Percentiles rank a stretch among this genome's conserved stretches.
These are phyloP conservation scores for Drosophila nasuta DNA, from an alignment of 1,140 invertebrate species.

Conservation along the genomic window DNA sequence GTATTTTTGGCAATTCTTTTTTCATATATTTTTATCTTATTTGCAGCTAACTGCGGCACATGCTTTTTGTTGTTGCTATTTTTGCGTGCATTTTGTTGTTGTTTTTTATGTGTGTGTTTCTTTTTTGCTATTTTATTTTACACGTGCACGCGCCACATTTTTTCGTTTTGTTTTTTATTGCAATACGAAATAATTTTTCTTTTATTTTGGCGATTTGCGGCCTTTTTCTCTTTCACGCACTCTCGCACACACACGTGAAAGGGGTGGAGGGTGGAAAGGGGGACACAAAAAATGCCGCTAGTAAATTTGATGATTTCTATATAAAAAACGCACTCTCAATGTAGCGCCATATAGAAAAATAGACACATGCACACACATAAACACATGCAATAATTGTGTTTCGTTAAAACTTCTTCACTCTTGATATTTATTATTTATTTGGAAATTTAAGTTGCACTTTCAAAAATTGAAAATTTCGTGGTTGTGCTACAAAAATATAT, in stretches of 20 bases:
- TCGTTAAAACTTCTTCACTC: constrained; percentile 2
- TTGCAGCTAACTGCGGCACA: constrained; percentile 59
- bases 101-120: constrained; percentile 19
- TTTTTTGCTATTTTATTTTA: constrained; percentile 46
- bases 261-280: constrained; percentile 6
- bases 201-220: constrained; percentile 31
- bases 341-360: constrained; percentile 9
- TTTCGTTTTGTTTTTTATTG: constrained; percentile 1
- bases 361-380: constrained; percentile 20
- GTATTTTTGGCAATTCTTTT: constrained; percentile 47
- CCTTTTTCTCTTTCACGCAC: constrained; percentile 24
- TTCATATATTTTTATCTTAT: constrained; percentile 1
- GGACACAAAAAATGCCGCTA: constrained; percentile 40
- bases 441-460: constrained; percentile 33
- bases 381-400: constrained; percentile 45
- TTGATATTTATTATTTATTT: constrained; percentile 5
- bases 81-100: constrained; percentile 46
- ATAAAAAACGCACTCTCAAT: constrained; percentile 36
- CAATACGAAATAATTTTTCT: not conserved
- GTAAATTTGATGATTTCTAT: constrained; percentile 25
- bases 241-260: constrained; percentile 21
- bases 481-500: constrained; percentile 21
- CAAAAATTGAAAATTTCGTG: constrained; percentile 26
- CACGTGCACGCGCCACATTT: constrained; percentile 75
- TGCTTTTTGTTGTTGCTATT: constrained; percentile 60